Evolutionary conservation across 2,797 vertebrate species (phyloP).

Genomic region (Glossophaga mutica): DNA sequence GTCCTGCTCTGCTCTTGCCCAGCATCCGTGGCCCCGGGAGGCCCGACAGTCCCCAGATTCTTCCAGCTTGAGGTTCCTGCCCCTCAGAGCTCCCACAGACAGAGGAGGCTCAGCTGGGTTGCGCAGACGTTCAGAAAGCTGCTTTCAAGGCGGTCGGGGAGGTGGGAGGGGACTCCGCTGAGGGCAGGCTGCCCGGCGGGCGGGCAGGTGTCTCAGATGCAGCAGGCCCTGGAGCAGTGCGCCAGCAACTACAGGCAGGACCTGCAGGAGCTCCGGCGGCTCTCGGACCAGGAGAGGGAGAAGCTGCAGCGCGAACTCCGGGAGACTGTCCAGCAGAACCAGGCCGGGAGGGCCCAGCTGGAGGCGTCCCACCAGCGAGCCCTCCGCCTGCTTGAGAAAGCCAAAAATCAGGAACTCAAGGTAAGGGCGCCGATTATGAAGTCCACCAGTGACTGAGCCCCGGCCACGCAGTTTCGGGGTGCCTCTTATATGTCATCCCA

Average conservation of each 20-base stretch:
- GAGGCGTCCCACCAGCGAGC: conserved; percentile 81
- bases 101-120: background rate
- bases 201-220: conserved; percentile 78
- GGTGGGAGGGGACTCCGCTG: background rate
- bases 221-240: conserved; percentile 77
- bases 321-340: conserved; percentile 88
- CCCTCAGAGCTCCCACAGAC: background rate
- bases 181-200: conserved; percentile 5
- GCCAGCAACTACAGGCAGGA: conserved; percentile 72
- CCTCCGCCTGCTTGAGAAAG: conserved; percentile 75
- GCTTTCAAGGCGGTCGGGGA: no score
- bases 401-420: conserved; percentile 79
- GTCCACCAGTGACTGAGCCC: accelerated
- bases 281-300: conserved; percentile 86
- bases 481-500: background rate
- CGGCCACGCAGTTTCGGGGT: accelerated
- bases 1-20: background rate
- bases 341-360: conserved; percentile 86
- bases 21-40: background rate
- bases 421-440: conserved; percentile 26
- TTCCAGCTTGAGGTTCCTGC: background rate
- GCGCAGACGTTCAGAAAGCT: background rate
- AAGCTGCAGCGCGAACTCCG: conserved; percentile 88
- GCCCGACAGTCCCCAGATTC: background rate
- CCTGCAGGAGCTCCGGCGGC: conserved; percentile 82